phyloP scores from a whole-genome alignment of 1,140 invertebrate species.

The Oryzaephilus surinamensis region DNA sequence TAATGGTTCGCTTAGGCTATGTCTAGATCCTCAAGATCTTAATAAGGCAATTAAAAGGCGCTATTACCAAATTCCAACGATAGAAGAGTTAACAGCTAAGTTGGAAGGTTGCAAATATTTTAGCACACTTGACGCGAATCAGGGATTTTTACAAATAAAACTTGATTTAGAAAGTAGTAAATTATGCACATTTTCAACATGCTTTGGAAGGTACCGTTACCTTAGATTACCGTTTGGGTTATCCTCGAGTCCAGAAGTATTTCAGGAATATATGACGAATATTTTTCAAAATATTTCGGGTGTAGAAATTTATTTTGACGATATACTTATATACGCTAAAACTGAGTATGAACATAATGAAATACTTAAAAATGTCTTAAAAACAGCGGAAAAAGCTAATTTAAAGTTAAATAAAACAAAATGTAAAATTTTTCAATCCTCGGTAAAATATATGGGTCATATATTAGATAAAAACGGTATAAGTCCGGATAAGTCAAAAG shows the following conservation, averaged over 20 bases:
- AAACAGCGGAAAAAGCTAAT: slow-evolving; percentile 1
- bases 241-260: slow-evolving; percentile 4
- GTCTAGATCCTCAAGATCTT: slow-evolving; percentile 4
- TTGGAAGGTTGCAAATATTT: slow-evolving; percentile 1
- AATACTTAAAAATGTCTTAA: slow-evolving; percentile 4
- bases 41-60: slow-evolving; percentile 5
- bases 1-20: slow-evolving; percentile 2
- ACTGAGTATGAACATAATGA: too few species aligned
- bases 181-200: slow-evolving; percentile 8
- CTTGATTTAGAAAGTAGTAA: slow-evolving; percentile 2
- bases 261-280: slow-evolving; percentile 6
- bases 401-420: too few species aligned
- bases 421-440: neutral
- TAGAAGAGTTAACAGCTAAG: slow-evolving; percentile 6
- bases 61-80: slow-evolving; percentile 4
- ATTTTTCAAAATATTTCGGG: too few species aligned
- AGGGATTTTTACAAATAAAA: slow-evolving; percentile 7
- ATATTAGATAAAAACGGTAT: slow-evolving; percentile 19
- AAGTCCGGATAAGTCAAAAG: slow-evolving; percentile 30
- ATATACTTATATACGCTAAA: slow-evolving; percentile 1
- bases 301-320: slow-evolving; percentile 7
- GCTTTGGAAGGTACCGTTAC: slow-evolving; percentile 5
- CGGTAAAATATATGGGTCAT: slow-evolving; percentile 8
- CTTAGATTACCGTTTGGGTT: slow-evolving; percentile 7
- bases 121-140: slow-evolving; percentile 1